Evolutionary conservation across 2,888 invertebrate species (phyloP).

Genomic region (Eutolmus rufibarbis): DNA sequence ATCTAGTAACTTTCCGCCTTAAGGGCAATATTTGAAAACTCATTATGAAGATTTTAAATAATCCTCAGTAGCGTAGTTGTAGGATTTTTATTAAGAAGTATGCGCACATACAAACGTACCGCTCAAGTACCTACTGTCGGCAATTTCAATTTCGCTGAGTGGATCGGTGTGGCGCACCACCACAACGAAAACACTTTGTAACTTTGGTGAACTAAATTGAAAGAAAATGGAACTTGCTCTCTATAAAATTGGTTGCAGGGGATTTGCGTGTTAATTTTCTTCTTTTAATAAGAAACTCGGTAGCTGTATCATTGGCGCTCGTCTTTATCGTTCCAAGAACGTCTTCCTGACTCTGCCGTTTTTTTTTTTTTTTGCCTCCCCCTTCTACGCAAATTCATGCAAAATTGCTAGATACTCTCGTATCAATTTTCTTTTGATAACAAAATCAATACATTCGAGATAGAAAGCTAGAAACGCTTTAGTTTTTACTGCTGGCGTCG

Average conservation of each 20-base stretch:
- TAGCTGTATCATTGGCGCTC: not conserved
- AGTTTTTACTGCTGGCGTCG: not conserved
- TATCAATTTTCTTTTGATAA: not conserved
- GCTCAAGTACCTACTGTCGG: not conserved
- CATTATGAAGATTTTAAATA: slow-evolving; percentile 28
- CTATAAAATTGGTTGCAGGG: not conserved
- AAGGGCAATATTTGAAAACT: slow-evolving; percentile 17
- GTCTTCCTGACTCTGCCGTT: not conserved
- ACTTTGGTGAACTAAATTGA: not conserved
- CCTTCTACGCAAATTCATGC: not conserved
- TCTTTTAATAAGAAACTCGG: not conserved
- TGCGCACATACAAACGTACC: not conserved
- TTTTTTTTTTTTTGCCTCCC: not conserved
- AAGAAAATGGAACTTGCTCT: not conserved
- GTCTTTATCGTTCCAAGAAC: not conserved
- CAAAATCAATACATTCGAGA: not conserved
- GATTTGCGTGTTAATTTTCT: not conserved
- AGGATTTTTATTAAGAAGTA: not conserved
- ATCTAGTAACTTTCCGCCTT: slow-evolving; percentile 9
- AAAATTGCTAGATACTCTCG: not conserved
- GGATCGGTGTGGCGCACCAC: not conserved
- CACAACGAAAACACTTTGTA: not conserved
- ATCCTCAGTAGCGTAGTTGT: not conserved
- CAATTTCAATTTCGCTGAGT: not conserved
- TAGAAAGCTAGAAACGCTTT: not conserved